phyloP scores from a whole-genome alignment of 2,797 vertebrate genomes.

The Lagocephalus sceleratus region DNA sequence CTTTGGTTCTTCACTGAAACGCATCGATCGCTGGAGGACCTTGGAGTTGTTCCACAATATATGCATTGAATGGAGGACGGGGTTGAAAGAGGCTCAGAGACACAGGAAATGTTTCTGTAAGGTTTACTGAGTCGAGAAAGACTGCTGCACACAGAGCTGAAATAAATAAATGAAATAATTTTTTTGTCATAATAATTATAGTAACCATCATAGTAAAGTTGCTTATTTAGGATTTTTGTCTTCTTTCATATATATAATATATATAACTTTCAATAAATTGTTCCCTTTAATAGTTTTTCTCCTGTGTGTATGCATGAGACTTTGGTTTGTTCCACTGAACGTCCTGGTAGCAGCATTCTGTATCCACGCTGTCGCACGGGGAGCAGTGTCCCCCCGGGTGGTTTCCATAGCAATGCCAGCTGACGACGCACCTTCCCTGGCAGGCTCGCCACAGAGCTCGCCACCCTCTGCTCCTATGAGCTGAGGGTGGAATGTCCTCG shows the following conservation, averaged over 20 bases:
- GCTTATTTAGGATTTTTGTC: conserved; percentile 79
- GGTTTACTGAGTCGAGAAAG: conserved; percentile 82
- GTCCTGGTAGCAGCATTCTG: conserved; percentile 81
- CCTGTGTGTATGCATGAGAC: conserved; percentile 75
- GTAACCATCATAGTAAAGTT: conserved; percentile 81
- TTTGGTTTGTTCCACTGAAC: conserved; percentile 78
- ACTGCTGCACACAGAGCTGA: conserved; percentile 81
- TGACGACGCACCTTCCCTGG: conserved; percentile 63
- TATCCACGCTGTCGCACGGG: conserved; percentile 73
- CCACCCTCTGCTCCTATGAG: conserved; percentile 52
- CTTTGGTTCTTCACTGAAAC: background rate
- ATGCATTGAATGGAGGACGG: conserved; percentile 2
- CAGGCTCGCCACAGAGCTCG: conserved; percentile 35
- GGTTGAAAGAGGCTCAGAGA: conserved; percentile 41
- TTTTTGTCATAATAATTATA: conserved; percentile 83
- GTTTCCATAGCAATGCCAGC: conserved; percentile 74
- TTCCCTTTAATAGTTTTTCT: conserved; percentile 77
- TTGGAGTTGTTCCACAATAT: background rate
- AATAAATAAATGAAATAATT: conserved; percentile 86
- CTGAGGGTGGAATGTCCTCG: conserved; percentile 45
- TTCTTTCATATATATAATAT: conserved; percentile 77
- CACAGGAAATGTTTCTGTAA: conserved; percentile 70
- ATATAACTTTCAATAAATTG: conserved; percentile 79
- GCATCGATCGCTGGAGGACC: background rate
- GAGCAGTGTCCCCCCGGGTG: conserved; percentile 70